Evolutionary conservation across 2,113 vertebrate species (phyloP), one percentile per base, ranked within the genome.

Genomic region (Guaruba guarouba): DNA sequence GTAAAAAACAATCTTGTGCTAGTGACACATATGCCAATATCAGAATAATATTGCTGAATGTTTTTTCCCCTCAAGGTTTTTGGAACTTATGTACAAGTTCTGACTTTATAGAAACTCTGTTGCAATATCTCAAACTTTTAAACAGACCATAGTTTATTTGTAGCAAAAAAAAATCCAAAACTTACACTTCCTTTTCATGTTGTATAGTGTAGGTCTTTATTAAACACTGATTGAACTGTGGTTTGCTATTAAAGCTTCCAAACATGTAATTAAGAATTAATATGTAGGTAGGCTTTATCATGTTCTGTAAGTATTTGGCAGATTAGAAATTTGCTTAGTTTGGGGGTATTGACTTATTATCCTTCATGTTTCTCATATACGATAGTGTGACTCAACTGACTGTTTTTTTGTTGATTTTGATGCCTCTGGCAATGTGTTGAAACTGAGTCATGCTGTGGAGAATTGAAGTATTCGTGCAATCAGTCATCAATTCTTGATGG

Each of bases 1-100:
- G 48, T 88, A 68, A 79, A 92, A 96, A 92, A 54, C 55, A 90
- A 10, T 44, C 90, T 68, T 86, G 73, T 86, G 80, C 81, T 92
- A 57, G 80, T 92, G 83, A 79, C 83, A 93, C 44, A 37, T 71
- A 92, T 86, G 95, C 73, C 90, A 86, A 44, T 90, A 96, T 71
- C 92, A 88, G 73, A 90, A 95, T 93, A 94, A 96, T 92, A 84
- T 79, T 88, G 52, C 83, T 93, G 86, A 88, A 66, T 0, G 9
- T 35, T 90, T 88, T 87, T 90, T 92, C 22, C 46, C 83, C 83
- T 86, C 66, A 71, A 86, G 48, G 28, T 66, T 84, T 85, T 95
- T 93, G 69, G 16, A 92, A 92, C 71, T 90, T 90, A 0, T 11
- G 6, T 69, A 17, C 1, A 82, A 88, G 48, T 88, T 92, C 44